These are phyloP conservation scores for Archips xylosteana DNA, from an alignment of 2,888 invertebrate genomes.

Conservation along the genomic window DNA sequence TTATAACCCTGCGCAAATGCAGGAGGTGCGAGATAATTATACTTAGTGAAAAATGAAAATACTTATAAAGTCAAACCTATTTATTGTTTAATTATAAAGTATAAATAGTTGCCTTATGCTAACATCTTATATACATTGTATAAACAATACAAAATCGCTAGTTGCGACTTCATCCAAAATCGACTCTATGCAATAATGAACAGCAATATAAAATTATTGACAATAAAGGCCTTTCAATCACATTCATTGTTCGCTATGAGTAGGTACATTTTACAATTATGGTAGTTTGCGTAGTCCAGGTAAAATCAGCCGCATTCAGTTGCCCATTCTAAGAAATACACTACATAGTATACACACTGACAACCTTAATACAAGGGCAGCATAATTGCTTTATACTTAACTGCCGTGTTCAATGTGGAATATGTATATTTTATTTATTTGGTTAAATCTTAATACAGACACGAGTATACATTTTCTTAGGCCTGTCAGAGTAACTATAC, in stretches of 20 bases:
- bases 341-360: not conserved
- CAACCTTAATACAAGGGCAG: not conserved
- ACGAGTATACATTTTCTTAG: too few species aligned
- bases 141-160: conserved; percentile 73
- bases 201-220: conserved; percentile 30
- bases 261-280: conserved; percentile 1
- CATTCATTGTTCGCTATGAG: conserved; percentile 22
- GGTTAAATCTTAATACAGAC: not conserved
- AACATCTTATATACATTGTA: conserved; percentile 64
- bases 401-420: not conserved
- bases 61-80: conserved; percentile 67
- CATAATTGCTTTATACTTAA: not conserved
- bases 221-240: conserved; percentile 41
- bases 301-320: conserved; percentile 7
- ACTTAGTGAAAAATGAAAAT: conserved; percentile 32
- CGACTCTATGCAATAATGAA: conserved; percentile 37
- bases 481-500: too few species aligned
- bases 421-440: not conserved
- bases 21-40: not conserved
- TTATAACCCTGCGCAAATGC: too few species aligned
- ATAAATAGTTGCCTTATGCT: conserved; percentile 66
- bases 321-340: conserved; percentile 1
- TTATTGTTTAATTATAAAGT: conserved; percentile 62
- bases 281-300: not conserved
- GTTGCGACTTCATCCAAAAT: conserved; percentile 45